These are phyloP conservation scores for Hyphantria cunea DNA, from an alignment of 1,140 invertebrate species.

Conservation along the genomic window DNA sequence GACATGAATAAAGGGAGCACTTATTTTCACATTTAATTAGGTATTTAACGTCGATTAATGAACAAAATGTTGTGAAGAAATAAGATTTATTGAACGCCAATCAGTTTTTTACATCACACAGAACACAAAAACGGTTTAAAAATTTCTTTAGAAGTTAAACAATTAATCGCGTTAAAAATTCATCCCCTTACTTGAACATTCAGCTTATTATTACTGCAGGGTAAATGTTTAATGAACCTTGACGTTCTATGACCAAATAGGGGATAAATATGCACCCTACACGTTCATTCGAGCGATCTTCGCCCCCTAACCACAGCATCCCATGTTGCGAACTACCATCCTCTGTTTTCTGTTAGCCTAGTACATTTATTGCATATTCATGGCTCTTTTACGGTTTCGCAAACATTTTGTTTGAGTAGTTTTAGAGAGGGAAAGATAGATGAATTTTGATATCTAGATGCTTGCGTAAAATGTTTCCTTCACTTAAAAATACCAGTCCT, in stretches of 20 bases:
- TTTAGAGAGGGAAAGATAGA: not conserved
- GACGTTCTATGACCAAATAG: conserved; percentile 17
- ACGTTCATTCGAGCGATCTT: conserved; percentile 34
- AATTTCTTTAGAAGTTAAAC: not conserved
- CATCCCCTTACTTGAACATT: not conserved
- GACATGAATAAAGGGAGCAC: conserved; percentile 2
- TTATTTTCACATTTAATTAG: not conserved
- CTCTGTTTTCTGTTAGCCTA: conserved; percentile 53
- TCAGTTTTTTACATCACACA: not conserved
- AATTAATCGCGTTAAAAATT: not conserved
- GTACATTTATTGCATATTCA: conserved; percentile 76
- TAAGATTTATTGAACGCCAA: not conserved
- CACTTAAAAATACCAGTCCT: too few relatives aligned
- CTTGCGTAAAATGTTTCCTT: too few relatives aligned
- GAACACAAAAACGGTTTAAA: not conserved
- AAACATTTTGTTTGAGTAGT: conserved; percentile 26
- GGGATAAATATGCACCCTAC: conserved; percentile 41
- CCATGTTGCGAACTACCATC: conserved; percentile 58
- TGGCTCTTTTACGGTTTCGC: conserved; percentile 52
- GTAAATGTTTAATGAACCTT: conserved; percentile 32
- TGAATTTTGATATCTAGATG: conserved; percentile 9
- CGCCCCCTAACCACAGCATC: conserved; percentile 63
- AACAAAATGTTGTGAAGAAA: too few relatives aligned
- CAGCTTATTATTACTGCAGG: conserved; percentile 10
- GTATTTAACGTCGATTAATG: too few relatives aligned